Base-by-base conservation (phyloP, 2,888 invertebrate species). In the Catocala nupta region DNA sequence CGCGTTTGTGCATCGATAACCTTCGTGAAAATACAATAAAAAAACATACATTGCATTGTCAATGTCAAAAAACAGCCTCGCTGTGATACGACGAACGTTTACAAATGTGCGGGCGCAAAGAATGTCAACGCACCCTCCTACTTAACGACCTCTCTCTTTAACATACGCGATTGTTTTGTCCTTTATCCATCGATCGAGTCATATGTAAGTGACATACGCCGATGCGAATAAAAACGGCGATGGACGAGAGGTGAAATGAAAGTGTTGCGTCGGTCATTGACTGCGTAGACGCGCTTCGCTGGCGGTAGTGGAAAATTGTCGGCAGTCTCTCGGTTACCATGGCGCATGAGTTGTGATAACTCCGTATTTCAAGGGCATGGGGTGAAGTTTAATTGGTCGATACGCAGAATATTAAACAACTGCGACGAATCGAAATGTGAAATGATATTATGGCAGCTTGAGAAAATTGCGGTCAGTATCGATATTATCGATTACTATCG, bases 21-120 rank as follows among this genome's bases (percentile, higher is more conserved):
- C 72, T 70, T 69, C 70, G 69, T 78, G 64, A 67, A 68, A 51
- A 63, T 25, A 54, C 45, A 65, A 65, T 67, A 63, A 73, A 65
- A 63, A 77, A 70, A 57, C 49, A 47, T 42, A 55, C 64, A 63
- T 64, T 70, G 77, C 80, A 81, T 65, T 83, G 83, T 78, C 84
- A 84, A 84, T 84, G 83, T 83, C 83, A 80, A 79, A 83, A 81
- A 75, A 77, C 78, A 81, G 73, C 80, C 75, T 80, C 81, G 69
- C 55, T 25, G 53, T 64, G 71, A 50, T 67, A 73, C 79, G 68
- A 50, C 69, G 59, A 55, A 58, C 67, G 71, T 59, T 54, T 74
- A 66, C 68, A 59, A 65, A 80, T 76, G 73, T 72, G 71, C 71
- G 42, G 54, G 66, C 76, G 65, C 70, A 67, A 65, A 74, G 80